Base-by-base conservation (phyloP, 2,888 invertebrate genomes). In the Allygus modestus region DNA sequence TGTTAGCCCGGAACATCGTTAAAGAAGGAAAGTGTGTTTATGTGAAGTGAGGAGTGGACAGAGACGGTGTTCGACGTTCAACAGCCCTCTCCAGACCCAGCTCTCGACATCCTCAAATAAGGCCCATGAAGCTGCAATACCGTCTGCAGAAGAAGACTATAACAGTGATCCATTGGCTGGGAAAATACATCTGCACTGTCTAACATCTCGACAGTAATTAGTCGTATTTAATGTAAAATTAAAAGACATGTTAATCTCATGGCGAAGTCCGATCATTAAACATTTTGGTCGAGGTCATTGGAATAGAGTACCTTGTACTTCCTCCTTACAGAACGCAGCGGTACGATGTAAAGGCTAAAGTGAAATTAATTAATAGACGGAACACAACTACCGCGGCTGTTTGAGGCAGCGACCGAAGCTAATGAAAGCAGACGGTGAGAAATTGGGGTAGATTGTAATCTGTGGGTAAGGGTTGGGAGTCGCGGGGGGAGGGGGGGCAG, bases 371-470 rank as follows among this genome's bases (percentile, higher is more conserved):
- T 65, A 65, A 65, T 31, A 31, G 28, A 65, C 28, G 31, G 15
- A 28, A 28, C 65, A 65, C 65, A 65, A 65, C 65, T 5, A 12
- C 58, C 17, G 65, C 65, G 2, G 12, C 17, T 28, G 26, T 65
- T 20, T 41, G 73, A 23, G 23, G 73, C 41, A 73, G 23, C 73
- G 4, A 73, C 41, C 23, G 73, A 23, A 73, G 23, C 7, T 77
- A 77, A 77, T 46, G 46, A 28, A 46, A 77, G 75, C 75, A 77
- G 75, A 77, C 75, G 75, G 75, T 77, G 75, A 77, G 75, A 77
- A 73, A 77, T 77, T 77, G 75, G 75, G 75, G 26, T 77, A 51
- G 75, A 77, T 77, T 77, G 75, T 77, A 77, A 77, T 77, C 75
- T 77, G 43, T 65, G 65, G 65, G 4, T 65, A 65, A 65, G 65